These are phyloP conservation scores for Caenorhabditis sp. DNA, from an alignment of 2,888 invertebrate species.

Conservation along the genomic window DNA sequence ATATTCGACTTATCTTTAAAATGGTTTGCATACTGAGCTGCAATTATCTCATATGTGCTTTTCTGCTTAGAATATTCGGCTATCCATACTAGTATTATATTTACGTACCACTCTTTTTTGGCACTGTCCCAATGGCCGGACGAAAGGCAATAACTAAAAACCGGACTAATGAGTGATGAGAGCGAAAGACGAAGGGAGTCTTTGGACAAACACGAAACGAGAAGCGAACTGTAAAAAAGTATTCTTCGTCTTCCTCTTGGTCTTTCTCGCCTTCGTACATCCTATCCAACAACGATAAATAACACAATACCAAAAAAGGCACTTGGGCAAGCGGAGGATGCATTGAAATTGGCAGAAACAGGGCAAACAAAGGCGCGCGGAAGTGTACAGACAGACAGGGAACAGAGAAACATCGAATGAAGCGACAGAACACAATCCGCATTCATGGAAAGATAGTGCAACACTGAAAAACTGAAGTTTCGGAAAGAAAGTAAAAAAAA, in stretches of 20 bases:
- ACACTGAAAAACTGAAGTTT: too few relatives aligned
- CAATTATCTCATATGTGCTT: conserved; percentile 1
- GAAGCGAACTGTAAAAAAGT: conserved; percentile 17
- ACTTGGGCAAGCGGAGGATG: conserved; percentile 22
- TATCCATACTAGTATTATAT: background rate
- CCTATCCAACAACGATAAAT: conserved; percentile 5
- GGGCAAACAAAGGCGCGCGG: conserved; percentile 5
- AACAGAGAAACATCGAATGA: background rate
- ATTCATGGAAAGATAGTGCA: background rate
- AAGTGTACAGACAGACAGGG: conserved; percentile 11
- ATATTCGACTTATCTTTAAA: conserved; percentile 13
- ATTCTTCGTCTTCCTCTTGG: background rate
- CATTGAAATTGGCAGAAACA: conserved; percentile 20
- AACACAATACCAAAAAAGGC: conserved; percentile 16
- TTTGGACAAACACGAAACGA: conserved; percentile 12
- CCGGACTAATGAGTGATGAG: conserved; percentile 9
- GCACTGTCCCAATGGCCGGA: conserved; percentile 7
- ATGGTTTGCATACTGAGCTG: too few relatives aligned
- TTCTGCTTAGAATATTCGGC: background rate
- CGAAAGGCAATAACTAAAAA: background rate
- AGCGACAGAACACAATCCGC: conserved; percentile 2
- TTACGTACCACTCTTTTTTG: conserved; percentile 9
- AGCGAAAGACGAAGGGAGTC: background rate
- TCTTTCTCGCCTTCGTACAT: too few relatives aligned
- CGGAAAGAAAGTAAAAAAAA: too few relatives aligned